These are phyloP conservation scores for Montipora efflorescens DNA, from an alignment of 64 coral and sea anemone species.

Conservation along the genomic window DNA sequence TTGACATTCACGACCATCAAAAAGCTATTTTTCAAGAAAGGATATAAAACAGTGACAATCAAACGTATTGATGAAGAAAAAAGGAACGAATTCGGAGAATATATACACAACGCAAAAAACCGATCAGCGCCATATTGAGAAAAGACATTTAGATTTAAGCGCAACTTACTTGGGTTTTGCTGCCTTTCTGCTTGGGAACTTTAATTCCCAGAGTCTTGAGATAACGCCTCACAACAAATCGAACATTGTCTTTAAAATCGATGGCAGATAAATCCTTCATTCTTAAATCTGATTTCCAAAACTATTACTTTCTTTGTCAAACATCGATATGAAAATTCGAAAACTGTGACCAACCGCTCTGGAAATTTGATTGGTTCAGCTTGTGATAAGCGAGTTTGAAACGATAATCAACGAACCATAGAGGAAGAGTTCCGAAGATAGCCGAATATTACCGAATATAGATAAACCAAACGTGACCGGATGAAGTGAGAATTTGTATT, in stretches of 20 bases:
- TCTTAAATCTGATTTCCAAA: constrained; percentile 8
- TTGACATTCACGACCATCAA: no score
- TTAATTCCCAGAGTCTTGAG: constrained; percentile 92
- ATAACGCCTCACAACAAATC: constrained; percentile 82
- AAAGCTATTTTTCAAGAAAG: no score
- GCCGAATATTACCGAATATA: neutral
- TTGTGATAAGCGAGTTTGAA: neutral
- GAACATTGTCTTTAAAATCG: constrained; percentile 96
- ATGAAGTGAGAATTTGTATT: neutral
- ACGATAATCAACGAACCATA: neutral
- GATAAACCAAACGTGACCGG: constrained; percentile 4
- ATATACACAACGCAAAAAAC: no score
- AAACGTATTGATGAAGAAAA: no score
- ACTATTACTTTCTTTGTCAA: neutral
- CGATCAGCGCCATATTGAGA: no score
- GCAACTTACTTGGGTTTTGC: constrained; percentile 69
- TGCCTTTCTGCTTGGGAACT: constrained; percentile 87
- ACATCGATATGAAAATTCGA: constrained; percentile 65
- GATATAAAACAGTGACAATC: no score
- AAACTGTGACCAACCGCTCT: constrained; percentile 63
- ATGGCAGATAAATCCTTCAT: constrained; percentile 97
- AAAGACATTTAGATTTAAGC: no score
- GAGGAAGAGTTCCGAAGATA: neutral
- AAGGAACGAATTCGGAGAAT: no score
- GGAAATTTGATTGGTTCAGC: constrained; percentile 66